These are phyloP conservation scores for Ramphastos sulfuratus DNA, from an alignment of 2,113 vertebrate genomes.

Conservation along the genomic window DNA sequence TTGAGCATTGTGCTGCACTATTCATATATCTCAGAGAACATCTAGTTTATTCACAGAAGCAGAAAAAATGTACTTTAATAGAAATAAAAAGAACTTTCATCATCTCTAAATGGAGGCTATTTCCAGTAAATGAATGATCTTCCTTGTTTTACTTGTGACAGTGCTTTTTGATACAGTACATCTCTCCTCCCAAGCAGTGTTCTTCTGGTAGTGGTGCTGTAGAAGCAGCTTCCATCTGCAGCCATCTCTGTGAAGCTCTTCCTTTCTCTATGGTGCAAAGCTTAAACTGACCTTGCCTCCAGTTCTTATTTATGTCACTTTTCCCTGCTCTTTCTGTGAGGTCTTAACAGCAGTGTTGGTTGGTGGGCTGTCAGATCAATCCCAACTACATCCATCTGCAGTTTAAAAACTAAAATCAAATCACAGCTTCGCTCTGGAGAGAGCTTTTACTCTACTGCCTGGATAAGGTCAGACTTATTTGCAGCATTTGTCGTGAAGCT, in stretches of 20 bases:
- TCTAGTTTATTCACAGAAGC: background rate
- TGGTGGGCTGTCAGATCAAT: conserved; percentile 22
- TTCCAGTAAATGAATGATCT: background rate
- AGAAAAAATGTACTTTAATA: background rate
- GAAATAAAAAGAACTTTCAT: background rate
- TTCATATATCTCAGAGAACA: background rate
- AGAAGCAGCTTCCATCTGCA: background rate
- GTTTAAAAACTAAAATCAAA: conserved; percentile 15
- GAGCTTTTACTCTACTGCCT: conserved; percentile 15
- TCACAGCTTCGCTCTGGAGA: background rate
- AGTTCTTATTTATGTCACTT: background rate
- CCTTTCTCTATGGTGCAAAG: background rate
- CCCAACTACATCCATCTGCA: background rate
- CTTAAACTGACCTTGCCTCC: background rate
- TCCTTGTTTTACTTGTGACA: background rate
- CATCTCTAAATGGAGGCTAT: background rate
- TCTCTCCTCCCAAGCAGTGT: background rate
- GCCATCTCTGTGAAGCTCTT: background rate
- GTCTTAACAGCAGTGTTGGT: background rate
- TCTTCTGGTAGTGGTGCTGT: background rate
- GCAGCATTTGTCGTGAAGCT: background rate
- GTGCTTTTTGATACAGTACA: background rate
- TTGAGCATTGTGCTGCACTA: background rate
- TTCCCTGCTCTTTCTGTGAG: background rate
- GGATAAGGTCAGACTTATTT: conserved; percentile 14